Conservation (phyloP, 2,797 vertebrate species). For the Chloroceryle amazona region DNA sequence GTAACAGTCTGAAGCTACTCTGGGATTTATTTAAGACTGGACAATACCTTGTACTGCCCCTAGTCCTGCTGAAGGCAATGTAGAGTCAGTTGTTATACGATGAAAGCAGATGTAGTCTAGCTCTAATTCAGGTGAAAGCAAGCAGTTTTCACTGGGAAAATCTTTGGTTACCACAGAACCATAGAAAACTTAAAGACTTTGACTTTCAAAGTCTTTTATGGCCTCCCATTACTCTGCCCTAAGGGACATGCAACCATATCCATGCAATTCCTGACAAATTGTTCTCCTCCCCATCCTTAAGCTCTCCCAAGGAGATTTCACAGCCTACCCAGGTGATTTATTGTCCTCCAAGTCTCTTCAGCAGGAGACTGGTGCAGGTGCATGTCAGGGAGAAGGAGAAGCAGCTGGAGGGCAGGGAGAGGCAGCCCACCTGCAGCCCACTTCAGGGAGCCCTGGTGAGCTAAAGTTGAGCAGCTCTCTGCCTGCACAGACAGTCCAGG, state of each 20-base stretch:
- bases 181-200: not conserved
- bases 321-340: not conserved
- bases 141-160: not conserved
- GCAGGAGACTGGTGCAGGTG: not conserved
- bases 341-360: not conserved
- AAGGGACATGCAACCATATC: not conserved
- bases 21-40: not conserved
- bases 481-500: fast-evolving
- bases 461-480: not conserved
- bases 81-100: not conserved
- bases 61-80: not conserved
- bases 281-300: not conserved
- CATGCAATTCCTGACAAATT: not conserved
- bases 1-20: not conserved
- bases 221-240: not conserved
- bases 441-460: not conserved
- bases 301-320: not conserved
- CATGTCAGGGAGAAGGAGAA: fast-evolving
- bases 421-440: not conserved
- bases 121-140: not conserved
- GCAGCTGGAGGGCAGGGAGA: not conserved
- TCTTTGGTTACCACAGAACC: not conserved
- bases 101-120: not conserved
- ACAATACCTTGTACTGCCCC: not conserved
- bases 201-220: not conserved